These are phyloP conservation scores for Lagothrix lagotricha DNA, from an alignment of 2,797 vertebrate species.

Conservation along the genomic window DNA sequence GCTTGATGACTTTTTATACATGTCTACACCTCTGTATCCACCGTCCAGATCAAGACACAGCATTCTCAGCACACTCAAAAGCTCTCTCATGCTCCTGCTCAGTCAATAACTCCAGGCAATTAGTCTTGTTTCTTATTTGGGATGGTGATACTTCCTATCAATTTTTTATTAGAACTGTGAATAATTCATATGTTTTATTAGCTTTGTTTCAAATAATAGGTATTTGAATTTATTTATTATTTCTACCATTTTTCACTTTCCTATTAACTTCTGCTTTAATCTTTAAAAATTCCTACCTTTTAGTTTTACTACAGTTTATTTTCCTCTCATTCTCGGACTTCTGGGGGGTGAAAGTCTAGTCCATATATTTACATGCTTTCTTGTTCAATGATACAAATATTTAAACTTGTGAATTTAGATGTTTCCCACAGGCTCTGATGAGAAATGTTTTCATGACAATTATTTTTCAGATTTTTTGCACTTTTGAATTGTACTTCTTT, in stretches of 20 bases:
- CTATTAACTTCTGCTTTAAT: background rate
- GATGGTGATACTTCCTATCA: background rate
- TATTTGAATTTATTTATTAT: background rate
- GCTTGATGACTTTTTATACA: background rate
- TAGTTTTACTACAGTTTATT: background rate
- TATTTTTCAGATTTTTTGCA: background rate
- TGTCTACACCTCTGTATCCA: fast-evolving
- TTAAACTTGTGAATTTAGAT: background rate
- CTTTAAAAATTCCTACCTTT: background rate
- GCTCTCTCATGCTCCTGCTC: fast-evolving
- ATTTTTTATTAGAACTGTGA: background rate
- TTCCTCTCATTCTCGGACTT: background rate
- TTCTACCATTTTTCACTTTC: background rate
- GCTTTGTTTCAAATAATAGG: background rate
- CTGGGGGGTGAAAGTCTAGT: background rate
- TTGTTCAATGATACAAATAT: background rate
- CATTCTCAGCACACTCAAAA: fast-evolving
- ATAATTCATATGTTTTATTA: background rate
- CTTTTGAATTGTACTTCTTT: background rate
- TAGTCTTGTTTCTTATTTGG: background rate
- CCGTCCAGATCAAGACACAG: background rate
- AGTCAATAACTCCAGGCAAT: no score
- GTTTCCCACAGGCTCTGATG: background rate
- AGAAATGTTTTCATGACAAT: no score
- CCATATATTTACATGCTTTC: background rate